A percentile compares a stretch with the other conserved stretches of the same genome.
phyloP scores from a whole-genome alignment of 2,113 vertebrate genomes.

The Dendropsophus ebraccatus region DNA sequence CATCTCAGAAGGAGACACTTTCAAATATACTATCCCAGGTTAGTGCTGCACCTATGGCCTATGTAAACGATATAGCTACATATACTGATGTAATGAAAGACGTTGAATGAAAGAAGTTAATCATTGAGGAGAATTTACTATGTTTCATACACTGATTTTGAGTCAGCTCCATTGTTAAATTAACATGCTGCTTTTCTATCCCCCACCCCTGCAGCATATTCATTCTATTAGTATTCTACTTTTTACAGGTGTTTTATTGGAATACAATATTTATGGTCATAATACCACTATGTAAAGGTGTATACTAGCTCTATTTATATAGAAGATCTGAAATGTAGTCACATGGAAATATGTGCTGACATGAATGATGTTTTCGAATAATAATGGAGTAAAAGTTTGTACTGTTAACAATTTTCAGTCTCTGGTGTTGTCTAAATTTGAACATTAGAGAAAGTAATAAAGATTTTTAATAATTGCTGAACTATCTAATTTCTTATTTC shows the following conservation, averaged over 20 bases:
- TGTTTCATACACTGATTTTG: not conserved
- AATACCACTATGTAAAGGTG: not conserved
- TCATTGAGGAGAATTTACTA: not conserved
- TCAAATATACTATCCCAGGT: not conserved
- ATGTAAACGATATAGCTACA: not conserved
- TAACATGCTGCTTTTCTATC: too few species aligned
- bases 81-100: not conserved
- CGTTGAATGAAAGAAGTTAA: too few species aligned
- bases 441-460: not conserved
- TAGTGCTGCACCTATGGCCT: not conserved
- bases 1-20: not conserved
- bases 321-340: not conserved
- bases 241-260: slow-evolving; percentile 1
- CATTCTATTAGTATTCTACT: slow-evolving; percentile 4
- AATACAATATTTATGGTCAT: slow-evolving; percentile 5
- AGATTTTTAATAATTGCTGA: not conserved
- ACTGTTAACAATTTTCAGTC: not conserved
- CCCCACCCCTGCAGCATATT: too few species aligned
- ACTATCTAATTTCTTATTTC: not conserved
- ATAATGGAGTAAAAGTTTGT: slow-evolving; percentile 19
- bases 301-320: not conserved
- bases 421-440: not conserved
- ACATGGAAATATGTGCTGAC: not conserved
- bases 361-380: slow-evolving; percentile 16
- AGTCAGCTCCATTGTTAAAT: too few species aligned